Base-by-base conservation (phyloP, 2,888 invertebrate genomes). In the Nymphalis polychloros region DNA sequence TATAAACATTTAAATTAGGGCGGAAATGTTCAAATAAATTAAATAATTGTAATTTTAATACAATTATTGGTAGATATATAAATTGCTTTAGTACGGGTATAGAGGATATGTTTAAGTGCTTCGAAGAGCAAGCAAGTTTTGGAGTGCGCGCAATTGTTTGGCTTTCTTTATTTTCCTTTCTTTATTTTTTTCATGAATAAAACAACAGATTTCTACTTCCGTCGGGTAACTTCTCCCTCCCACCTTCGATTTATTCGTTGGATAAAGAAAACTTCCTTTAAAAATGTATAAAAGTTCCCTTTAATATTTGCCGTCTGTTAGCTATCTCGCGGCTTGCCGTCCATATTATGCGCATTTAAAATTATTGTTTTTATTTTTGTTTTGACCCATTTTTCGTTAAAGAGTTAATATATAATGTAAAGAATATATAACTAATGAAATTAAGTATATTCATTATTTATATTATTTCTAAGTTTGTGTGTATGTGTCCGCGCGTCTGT, bases 181-280 rank as follows among this genome's bases (percentile, higher is more conserved):
- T 87, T 87, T 85, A 83, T 89, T 89, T 90, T n/a, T 88, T 90
- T 89, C 88, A 92, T 92, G 92, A 92, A 92, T 92, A 92, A 92
- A 92, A 92, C 91, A 92, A 90, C 90, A 90, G 91, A 89, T 89
- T 84, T 87, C 87, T 89, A 85, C 88, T 89, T 89, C 85, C 88
- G 86, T 76, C 83, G 86, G 79, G 82, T 84, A 87, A 88, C 79
- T 89, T 89, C 85, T 88, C 87, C 89, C 90, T 85, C 85, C 90
- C 86, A 90, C 90, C 90, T 92, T 92, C 92, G 91, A 92, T 92
- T 91, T 92, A 92, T 92, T 89, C 90, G 79, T 78, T 73, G 89
- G 89, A 91, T 92, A 92, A 90, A 90, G 89, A 86, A 90, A 92
- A 90, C 86, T 90, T 91, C 86, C 83, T 88, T 89, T 88, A 87